phyloP scores from a whole-genome alignment of 2,113 vertebrate genomes.

The Cynopterus brachyotis region DNA sequence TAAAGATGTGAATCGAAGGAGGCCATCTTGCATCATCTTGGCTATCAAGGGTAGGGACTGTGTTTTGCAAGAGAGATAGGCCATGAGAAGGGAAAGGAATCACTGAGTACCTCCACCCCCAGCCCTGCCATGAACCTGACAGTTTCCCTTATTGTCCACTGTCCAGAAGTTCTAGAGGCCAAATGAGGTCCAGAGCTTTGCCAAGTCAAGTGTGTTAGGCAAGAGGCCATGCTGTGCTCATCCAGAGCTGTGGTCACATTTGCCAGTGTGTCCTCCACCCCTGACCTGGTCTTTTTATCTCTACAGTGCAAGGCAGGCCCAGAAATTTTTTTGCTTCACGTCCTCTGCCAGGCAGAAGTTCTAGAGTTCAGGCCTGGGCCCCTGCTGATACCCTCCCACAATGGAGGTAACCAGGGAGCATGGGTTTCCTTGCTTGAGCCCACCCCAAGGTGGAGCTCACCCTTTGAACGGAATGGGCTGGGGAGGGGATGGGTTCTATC shows the following conservation, averaged over 20 bases:
- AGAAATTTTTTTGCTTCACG: background rate
- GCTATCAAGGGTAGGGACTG: background rate
- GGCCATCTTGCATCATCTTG: background rate
- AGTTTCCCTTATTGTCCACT: background rate
- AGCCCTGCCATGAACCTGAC: background rate
- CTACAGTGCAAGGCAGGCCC: background rate
- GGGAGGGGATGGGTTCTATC: background rate
- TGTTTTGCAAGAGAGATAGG: background rate
- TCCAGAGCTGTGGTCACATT: background rate
- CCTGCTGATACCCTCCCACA: background rate
- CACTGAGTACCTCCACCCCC: background rate
- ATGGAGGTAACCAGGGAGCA: background rate
- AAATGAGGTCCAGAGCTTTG: background rate
- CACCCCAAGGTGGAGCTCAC: background rate
- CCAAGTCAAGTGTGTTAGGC: background rate
- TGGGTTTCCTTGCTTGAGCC: background rate
- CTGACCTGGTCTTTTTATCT: background rate
- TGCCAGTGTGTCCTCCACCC: background rate
- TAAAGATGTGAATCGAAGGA: background rate
- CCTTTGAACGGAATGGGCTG: conserved; percentile 52
- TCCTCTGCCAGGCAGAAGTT: background rate
- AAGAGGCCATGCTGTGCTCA: background rate
- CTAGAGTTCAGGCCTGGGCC: background rate
- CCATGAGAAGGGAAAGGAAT: background rate
- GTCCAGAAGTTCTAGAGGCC: background rate